A percentile compares a stretch with the other conserved stretches of the same genome.
phyloP scores from a whole-genome alignment of 2,113 vertebrate genomes.

The Phalacrocorax pelagicus region DNA sequence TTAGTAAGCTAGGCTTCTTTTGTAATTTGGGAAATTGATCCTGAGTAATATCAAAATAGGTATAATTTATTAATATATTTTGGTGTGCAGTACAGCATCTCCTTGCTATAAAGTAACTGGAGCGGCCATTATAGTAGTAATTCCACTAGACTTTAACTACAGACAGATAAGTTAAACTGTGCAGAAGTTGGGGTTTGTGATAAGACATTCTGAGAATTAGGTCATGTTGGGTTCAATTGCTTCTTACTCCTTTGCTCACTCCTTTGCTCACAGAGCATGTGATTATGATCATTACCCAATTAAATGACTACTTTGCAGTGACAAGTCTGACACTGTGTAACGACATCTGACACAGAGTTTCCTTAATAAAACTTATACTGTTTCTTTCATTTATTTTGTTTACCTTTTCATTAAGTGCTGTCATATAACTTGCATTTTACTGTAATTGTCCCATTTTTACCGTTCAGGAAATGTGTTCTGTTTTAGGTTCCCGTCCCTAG shows the following conservation, averaged over 20 bases:
- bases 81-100: neutral
- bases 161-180: neutral
- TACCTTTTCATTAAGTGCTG: neutral
- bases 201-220: conserved; percentile 22
- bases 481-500: neutral
- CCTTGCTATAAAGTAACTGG: neutral
- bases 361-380: neutral
- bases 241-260: neutral
- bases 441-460: neutral
- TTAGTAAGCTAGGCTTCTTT: neutral
- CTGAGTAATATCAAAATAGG: neutral
- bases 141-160: neutral
- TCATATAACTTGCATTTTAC: neutral
- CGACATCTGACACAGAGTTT: neutral
- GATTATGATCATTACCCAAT: conserved; percentile 11
- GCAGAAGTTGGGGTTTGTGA: neutral
- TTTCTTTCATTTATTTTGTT: neutral
- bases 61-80: neutral
- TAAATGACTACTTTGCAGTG: conserved; percentile 1
- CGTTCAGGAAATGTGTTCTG: neutral
- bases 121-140: neutral
- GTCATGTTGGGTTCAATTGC: conserved; percentile 3
- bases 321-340: neutral
- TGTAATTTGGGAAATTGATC: neutral
- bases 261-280: neutral